These are phyloP conservation scores for Redunca redunca DNA, from an alignment of 2,113 vertebrate species.

Conservation along the genomic window DNA sequence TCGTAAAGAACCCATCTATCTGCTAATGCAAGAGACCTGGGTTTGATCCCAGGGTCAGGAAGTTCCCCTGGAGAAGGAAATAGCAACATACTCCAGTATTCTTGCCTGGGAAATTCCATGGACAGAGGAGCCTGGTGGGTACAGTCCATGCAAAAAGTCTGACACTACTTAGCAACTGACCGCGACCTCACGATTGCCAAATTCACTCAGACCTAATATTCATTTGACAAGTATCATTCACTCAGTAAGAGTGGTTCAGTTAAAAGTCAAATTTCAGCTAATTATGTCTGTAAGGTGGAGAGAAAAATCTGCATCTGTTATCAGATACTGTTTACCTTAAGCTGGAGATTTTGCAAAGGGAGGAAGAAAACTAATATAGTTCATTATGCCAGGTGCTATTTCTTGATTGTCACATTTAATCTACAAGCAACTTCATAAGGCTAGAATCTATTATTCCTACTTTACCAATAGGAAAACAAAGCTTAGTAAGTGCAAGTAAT, in stretches of 20 bases:
- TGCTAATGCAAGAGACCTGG: background rate
- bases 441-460: background rate
- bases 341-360: background rate
- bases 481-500: background rate
- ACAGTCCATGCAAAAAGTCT: background rate
- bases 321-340: background rate
- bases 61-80: background rate
- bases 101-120: background rate
- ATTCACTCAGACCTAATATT: background rate
- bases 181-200: background rate
- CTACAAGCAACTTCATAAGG: background rate
- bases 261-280: background rate
- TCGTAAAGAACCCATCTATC: background rate
- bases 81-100: background rate
- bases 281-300: background rate
- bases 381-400: rapidly evolving
- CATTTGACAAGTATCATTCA: background rate
- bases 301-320: background rate
- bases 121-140: background rate
- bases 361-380: background rate
- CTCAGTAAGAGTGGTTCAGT: background rate
- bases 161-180: background rate
- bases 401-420: background rate
- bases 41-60: background rate
- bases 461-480: background rate